Percentiles rank a stretch among this genome's conserved stretches.
phyloP scores from a whole-genome alignment of 1,140 invertebrate genomes.

The Varroa destructor region DNA sequence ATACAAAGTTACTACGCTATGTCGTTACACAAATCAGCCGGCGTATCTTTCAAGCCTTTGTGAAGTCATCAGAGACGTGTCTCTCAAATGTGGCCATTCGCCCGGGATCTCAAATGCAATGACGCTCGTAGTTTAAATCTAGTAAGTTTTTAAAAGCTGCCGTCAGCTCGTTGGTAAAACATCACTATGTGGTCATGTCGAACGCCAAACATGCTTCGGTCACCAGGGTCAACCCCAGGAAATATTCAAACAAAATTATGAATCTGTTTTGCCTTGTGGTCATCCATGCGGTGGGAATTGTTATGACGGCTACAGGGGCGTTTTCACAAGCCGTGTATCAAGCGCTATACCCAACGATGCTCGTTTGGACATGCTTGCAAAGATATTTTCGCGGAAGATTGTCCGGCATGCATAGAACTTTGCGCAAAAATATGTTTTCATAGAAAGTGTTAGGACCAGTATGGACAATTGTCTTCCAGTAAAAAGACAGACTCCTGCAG shows the following conservation, averaged over 20 bases:
- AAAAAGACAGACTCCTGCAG: too few relatives aligned
- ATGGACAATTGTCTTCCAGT: slow-evolving; percentile 45
- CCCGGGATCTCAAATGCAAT: neutral
- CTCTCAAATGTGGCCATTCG: neutral
- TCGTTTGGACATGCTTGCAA: slow-evolving; percentile 41
- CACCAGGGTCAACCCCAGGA: neutral
- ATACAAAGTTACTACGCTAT: neutral
- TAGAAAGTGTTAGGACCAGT: slow-evolving; percentile 46
- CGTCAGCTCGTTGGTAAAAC: neutral
- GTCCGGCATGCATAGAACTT: slow-evolving; percentile 30
- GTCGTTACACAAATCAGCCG: neutral
- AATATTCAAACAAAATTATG: slow-evolving; percentile 43
- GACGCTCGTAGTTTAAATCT: neutral
- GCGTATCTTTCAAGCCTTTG: neutral
- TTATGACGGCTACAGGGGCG: slow-evolving; percentile 37
- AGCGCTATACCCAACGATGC: slow-evolving; percentile 37
- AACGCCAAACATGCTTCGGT: neutral
- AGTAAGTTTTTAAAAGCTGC: neutral
- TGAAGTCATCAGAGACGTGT: neutral
- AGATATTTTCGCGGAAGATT: slow-evolving; percentile 33
- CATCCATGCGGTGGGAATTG: slow-evolving; percentile 39
- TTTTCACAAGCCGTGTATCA: slow-evolving; percentile 45
- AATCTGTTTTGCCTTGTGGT: slow-evolving; percentile 43
- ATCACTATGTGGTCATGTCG: neutral
- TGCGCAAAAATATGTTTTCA: slow-evolving; percentile 45